Percentiles rank a stretch among this genome's conserved stretches.
Evolutionary conservation across 2,113 vertebrate genomes (phyloP).

Genomic region (Pimephales promelas): DNA sequence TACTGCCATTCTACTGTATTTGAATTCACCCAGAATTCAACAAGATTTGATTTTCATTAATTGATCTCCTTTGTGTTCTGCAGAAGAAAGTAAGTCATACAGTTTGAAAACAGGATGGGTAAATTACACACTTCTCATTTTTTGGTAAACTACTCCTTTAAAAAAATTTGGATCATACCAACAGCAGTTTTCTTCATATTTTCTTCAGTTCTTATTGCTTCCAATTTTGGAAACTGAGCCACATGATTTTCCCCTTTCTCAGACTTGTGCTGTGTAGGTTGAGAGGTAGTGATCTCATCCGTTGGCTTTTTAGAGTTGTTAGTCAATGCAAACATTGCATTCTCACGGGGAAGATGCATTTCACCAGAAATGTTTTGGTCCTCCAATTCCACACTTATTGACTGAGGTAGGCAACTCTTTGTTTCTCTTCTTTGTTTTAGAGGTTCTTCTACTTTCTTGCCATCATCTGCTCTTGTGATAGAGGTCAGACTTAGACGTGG

Average conservation of each 20-base stretch:
- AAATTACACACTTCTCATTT: neutral
- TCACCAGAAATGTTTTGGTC: conserved; percentile 7
- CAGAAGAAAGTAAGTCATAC: neutral
- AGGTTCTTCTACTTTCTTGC: conserved; percentile 38
- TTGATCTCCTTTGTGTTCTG: neutral
- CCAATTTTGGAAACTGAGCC: neutral
- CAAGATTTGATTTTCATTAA: neutral
- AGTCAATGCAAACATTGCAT: conserved; percentile 5
- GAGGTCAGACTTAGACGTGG: conserved; percentile 66
- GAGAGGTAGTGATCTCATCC: neutral
- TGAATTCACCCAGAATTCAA: no score
- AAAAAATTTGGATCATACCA: conserved; percentile 37
- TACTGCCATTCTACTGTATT: neutral
- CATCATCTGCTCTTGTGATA: conserved; percentile 41
- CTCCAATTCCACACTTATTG: neutral
- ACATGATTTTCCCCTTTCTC: conserved; percentile 27
- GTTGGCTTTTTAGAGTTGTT: conserved; percentile 6
- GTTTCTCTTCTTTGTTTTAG: conserved; percentile 37
- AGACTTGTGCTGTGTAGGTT: neutral
- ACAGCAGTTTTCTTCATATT: neutral
- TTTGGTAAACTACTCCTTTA: neutral
- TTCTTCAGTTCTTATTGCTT: neutral
- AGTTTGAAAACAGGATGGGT: neutral
- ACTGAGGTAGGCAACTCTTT: conserved; percentile 5
- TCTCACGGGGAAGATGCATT: neutral